A percentile compares a stretch with the other conserved stretches of the same genome.
phyloP scores from a whole-genome alignment of 2,113 vertebrate genomes.

The Megaptera novaeangliae region DNA sequence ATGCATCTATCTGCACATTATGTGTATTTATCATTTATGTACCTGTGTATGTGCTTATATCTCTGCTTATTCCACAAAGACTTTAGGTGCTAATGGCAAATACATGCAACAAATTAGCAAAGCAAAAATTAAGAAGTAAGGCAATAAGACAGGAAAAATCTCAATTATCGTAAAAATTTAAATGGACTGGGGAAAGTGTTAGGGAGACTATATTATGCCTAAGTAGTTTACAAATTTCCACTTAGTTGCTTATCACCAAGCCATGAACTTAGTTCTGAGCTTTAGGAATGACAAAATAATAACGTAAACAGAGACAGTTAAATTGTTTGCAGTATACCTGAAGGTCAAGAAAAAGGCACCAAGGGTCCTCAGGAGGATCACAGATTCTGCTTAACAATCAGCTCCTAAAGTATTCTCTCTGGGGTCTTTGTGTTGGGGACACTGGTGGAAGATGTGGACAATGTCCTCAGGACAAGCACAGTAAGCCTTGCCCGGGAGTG shows the following conservation, averaged over 20 bases:
- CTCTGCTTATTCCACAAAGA: neutral
- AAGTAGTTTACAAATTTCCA: neutral
- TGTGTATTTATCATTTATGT: neutral
- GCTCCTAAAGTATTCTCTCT: neutral
- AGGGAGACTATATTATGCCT: neutral
- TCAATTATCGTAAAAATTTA: neutral
- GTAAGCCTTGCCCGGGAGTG: neutral
- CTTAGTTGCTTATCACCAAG: neutral
- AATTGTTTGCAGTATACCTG: neutral
- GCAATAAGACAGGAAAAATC: neutral
- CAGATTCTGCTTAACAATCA: neutral
- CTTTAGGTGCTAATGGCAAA: neutral
- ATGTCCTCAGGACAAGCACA: neutral
- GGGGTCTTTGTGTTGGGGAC: neutral
- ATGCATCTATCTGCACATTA: neutral
- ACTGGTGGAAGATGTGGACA: neutral
- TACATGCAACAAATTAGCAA: neutral
- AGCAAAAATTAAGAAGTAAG: neutral
- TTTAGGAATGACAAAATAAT: constrained; percentile 6
- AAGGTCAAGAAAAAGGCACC: neutral
- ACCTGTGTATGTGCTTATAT: neutral
- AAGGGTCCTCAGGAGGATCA: neutral
- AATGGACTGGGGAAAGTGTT: neutral
- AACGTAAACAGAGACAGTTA: neutral
- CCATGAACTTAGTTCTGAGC: neutral